A percentile compares a stretch with the other conserved stretches of the same genome.
Evolutionary conservation across 2,113 vertebrate genomes (phyloP).

Genomic region (Myiozetetes cayanensis): DNA sequence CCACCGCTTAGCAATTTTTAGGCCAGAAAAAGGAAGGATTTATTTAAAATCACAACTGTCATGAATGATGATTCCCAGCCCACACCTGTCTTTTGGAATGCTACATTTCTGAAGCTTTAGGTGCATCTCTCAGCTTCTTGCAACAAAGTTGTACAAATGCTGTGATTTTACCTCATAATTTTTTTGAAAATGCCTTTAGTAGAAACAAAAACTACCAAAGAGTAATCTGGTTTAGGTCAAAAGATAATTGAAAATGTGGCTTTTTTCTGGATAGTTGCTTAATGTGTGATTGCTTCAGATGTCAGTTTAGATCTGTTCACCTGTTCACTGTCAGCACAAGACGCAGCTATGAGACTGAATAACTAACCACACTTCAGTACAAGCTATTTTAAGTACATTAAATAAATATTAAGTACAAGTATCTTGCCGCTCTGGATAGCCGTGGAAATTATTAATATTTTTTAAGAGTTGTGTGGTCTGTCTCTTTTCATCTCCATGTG

Average conservation of each 20-base stretch:
- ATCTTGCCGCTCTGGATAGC: not conserved
- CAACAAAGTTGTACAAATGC: not conserved
- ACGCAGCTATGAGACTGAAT: not conserved
- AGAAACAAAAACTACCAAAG: not conserved
- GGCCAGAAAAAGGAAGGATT: constrained; percentile 54
- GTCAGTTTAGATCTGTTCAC: not conserved
- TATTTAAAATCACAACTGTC: constrained; percentile 58
- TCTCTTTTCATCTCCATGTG: not conserved
- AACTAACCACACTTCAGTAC: not conserved
- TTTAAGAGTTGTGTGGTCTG: not conserved
- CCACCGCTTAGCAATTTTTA: constrained; percentile 53
- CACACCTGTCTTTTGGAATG: constrained; percentile 43
- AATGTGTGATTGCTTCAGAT: not conserved
- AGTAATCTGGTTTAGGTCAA: not conserved
- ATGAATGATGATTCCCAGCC: constrained; percentile 49
- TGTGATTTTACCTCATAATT: not conserved
- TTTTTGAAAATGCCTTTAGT: not conserved
- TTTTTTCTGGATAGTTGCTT: not conserved
- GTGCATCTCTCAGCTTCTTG: constrained; percentile 10
- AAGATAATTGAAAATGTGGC: not conserved
- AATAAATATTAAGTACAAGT: not conserved
- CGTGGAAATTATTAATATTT: not conserved
- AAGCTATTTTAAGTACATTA: not conserved
- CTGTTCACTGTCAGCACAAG: not conserved
- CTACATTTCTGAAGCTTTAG: constrained; percentile 32